Conservation (phyloP, 2,888 invertebrate genomes). For the Didymodactylos carnosus region DNA sequence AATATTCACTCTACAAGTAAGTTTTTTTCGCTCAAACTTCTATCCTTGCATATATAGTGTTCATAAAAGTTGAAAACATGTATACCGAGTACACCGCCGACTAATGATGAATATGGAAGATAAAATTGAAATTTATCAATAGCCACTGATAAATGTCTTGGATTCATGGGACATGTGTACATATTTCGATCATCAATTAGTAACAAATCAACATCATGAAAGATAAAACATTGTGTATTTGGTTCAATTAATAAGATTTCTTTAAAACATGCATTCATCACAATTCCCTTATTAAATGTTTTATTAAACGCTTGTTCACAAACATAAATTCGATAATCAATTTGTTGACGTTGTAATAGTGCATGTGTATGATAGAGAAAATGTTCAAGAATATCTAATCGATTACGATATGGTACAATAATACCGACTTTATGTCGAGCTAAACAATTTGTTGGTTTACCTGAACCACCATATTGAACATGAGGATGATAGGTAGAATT, state of each 20-base stretch:
- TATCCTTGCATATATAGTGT: too few species aligned
- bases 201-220: slow-evolving; percentile 82
- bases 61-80: too few species aligned
- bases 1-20: slow-evolving; percentile 7
- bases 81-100: slow-evolving; percentile 5
- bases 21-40: too few species aligned
- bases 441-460: slow-evolving; percentile 1
- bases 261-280: slow-evolving; percentile 85
- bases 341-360: slow-evolving; percentile 37
- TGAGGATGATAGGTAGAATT: background rate
- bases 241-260: slow-evolving; percentile 64
- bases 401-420: slow-evolving; percentile 33
- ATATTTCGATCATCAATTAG: slow-evolving; percentile 77
- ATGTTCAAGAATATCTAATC: slow-evolving; percentile 35
- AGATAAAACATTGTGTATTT: slow-evolving; percentile 62
- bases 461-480: background rate
- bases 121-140: slow-evolving; percentile 45
- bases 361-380: slow-evolving; percentile 38
- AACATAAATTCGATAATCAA: slow-evolving; percentile 38
- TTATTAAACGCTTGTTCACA: slow-evolving; percentile 44
- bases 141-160: slow-evolving; percentile 76
- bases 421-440: slow-evolving; percentile 22
- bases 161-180: slow-evolving; percentile 72
- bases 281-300: slow-evolving; percentile 75
- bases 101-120: background rate